Evolutionary conservation across 2,888 invertebrate genomes (phyloP).

Genomic region (Drosophila incognita): DNA sequence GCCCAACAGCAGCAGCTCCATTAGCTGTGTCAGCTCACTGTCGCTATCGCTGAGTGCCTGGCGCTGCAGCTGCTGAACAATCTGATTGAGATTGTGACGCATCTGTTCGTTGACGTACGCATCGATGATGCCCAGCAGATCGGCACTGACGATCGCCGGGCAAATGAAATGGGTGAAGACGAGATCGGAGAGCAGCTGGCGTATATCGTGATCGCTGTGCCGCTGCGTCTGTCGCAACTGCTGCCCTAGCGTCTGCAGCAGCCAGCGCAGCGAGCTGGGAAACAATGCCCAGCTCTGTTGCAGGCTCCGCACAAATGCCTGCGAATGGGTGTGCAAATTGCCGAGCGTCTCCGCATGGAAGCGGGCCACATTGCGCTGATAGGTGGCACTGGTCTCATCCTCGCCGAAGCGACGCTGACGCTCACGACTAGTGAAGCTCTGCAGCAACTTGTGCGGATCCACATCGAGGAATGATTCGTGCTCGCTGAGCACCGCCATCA

Average conservation of each 20-base stretch:
- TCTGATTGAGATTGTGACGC: slow-evolving; percentile 94
- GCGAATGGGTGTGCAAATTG: slow-evolving; percentile 91
- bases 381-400: slow-evolving; percentile 90
- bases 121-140: slow-evolving; percentile 96
- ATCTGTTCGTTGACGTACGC: slow-evolving; percentile 96
- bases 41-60: slow-evolving; percentile 93
- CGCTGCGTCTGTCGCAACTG: slow-evolving; percentile 87
- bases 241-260: slow-evolving; percentile 93
- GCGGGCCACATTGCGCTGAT: slow-evolving; percentile 89
- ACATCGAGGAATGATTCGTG: slow-evolving; percentile 96
- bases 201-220: slow-evolving; percentile 84
- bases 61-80: slow-evolving; percentile 97
- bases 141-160: slow-evolving; percentile 98
- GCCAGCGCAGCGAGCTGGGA: slow-evolving; percentile 95
- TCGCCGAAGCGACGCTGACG: slow-evolving; percentile 88
- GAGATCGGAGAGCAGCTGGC: slow-evolving; percentile 94
- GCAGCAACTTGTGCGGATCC: slow-evolving; percentile 92
- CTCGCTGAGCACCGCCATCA: slow-evolving; percentile 95
- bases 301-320: slow-evolving; percentile 92
- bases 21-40: slow-evolving; percentile 90
- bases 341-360: slow-evolving; percentile 93
- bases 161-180: slow-evolving; percentile 97
- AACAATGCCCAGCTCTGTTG: slow-evolving; percentile 95
- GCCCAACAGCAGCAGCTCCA: slow-evolving; percentile 88
- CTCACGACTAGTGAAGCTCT: slow-evolving; percentile 79